Evolutionary conservation across 2,888 invertebrate species (phyloP).

Genomic region (Mantis religiosa): DNA sequence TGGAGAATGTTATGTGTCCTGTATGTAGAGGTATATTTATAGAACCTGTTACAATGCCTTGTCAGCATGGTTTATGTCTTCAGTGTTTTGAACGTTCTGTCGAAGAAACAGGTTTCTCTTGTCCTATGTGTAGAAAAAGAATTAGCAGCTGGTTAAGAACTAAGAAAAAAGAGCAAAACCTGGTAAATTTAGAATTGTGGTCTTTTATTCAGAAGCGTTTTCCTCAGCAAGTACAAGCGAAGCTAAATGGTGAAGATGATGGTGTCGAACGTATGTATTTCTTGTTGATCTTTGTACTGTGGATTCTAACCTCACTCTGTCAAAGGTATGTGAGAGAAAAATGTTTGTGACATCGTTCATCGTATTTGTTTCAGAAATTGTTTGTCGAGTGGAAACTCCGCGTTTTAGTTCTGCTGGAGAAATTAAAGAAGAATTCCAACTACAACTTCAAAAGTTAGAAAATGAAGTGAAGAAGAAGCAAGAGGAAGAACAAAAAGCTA

Average conservation of each 20-base stretch:
- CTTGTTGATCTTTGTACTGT: constrained; percentile 9
- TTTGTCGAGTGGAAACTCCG: background rate
- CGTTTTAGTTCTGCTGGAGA: constrained; percentile 61
- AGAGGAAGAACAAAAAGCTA: constrained; percentile 52
- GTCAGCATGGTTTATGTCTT: constrained; percentile 74
- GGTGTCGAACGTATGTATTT: constrained; percentile 53
- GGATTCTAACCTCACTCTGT: background rate
- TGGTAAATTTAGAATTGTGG: constrained; percentile 68
- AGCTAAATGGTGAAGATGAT: constrained; percentile 58
- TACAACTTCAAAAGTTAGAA: constrained; percentile 45
- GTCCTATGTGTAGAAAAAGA: constrained; percentile 75
- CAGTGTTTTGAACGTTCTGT: constrained; percentile 72
- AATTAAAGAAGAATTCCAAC: constrained; percentile 70
- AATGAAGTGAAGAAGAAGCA: constrained; percentile 41
- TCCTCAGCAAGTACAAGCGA: constrained; percentile 59
- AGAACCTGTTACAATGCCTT: constrained; percentile 80
- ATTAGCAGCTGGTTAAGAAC: constrained; percentile 77
- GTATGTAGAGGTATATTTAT: constrained; percentile 76
- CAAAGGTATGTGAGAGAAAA: background rate
- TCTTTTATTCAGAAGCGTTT: constrained; percentile 62
- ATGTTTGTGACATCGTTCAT: background rate
- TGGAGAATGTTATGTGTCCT: constrained; percentile 66
- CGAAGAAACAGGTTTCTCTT: constrained; percentile 71
- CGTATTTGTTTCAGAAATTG: background rate
- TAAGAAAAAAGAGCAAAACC: constrained; percentile 64